Conservation (phyloP, 2,888 invertebrate species). For the Pharmacophagus antenor region DNA sequence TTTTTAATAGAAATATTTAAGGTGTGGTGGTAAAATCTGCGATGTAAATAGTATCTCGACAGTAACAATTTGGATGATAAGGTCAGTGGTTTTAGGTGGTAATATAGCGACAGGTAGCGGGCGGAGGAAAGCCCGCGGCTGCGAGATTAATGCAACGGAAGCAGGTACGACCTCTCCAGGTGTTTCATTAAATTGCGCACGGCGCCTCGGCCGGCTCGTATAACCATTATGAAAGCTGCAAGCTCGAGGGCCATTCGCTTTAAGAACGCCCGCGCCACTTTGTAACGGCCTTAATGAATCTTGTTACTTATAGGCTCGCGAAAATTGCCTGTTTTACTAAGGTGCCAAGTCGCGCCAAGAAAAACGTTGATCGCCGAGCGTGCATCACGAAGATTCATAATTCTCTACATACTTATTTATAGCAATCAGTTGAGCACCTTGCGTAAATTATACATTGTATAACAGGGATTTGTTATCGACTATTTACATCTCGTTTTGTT, state of each 20-base stretch:
- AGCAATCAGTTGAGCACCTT: neutral
- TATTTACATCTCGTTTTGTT: neutral
- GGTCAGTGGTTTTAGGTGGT: conserved; percentile 37
- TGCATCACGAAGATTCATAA: conserved; percentile 38
- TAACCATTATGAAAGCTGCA: conserved; percentile 77
- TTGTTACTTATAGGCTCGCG: conserved; percentile 79
- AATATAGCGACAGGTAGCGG: conserved; percentile 33
- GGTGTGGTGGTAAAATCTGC: neutral
- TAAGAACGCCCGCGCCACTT: conserved; percentile 79
- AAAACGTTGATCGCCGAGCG: conserved; percentile 62
- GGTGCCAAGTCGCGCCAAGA: conserved; percentile 35
- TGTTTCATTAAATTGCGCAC: conserved; percentile 78
- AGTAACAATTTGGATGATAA: conserved; percentile 13
- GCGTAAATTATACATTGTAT: neutral
- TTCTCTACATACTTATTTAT: conserved; percentile 7
- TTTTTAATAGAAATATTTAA: neutral
- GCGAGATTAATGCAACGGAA: conserved; percentile 76
- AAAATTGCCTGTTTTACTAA: conserved; percentile 77
- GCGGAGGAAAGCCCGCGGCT: conserved; percentile 38
- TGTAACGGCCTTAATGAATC: conserved; percentile 80
- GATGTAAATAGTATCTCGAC: neutral
- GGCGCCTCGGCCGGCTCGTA: conserved; percentile 72
- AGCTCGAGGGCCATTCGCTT: conserved; percentile 80
- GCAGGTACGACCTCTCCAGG: conserved; percentile 76
- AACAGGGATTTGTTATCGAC: too few species aligned